A percentile compares a stretch with the other conserved stretches of the same genome.
Evolutionary conservation across 2,888 invertebrate species (phyloP).

Genomic region (Brachypalpus laphriformis): DNA sequence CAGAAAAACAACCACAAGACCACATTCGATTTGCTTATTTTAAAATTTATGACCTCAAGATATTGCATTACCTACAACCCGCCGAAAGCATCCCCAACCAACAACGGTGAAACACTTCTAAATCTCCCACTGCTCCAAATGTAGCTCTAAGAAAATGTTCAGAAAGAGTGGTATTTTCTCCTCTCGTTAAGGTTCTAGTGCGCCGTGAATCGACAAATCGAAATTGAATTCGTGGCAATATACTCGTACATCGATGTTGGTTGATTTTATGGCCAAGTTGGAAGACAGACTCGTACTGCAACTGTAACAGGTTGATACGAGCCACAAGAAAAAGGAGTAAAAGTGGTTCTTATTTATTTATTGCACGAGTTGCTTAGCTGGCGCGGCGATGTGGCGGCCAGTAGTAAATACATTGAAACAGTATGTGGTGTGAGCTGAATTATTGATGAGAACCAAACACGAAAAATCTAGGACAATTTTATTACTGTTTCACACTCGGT

Average conservation of each 20-base stretch:
- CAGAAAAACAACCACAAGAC: slow-evolving; percentile 10
- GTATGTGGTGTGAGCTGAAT: slow-evolving; percentile 24
- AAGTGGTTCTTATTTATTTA: slow-evolving; percentile 47
- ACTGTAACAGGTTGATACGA: slow-evolving; percentile 37
- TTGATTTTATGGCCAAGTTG: slow-evolving; percentile 43
- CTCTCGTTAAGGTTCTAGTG: background rate
- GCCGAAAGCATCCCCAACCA: background rate
- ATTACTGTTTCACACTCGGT: slow-evolving; percentile 41
- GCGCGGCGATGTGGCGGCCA: background rate
- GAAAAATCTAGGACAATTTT: slow-evolving; percentile 44
- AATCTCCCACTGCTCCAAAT: background rate
- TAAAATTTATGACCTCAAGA: slow-evolving; percentile 48
- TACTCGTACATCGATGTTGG: background rate
- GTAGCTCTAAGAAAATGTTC: background rate
- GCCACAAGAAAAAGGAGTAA: background rate
- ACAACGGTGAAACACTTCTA: slow-evolving; percentile 22
- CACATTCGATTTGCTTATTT: slow-evolving; percentile 50
- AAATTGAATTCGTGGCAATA: slow-evolving; percentile 33
- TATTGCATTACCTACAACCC: slow-evolving; percentile 21
- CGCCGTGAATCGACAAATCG: background rate
- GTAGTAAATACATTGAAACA: background rate
- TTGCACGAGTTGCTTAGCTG: slow-evolving; percentile 30
- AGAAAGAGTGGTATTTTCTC: background rate
- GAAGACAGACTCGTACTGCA: background rate
- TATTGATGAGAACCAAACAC: slow-evolving; percentile 38